phyloP scores from a whole-genome alignment of 2,113 vertebrate genomes.

The Phalacrocorax carbo region DNA sequence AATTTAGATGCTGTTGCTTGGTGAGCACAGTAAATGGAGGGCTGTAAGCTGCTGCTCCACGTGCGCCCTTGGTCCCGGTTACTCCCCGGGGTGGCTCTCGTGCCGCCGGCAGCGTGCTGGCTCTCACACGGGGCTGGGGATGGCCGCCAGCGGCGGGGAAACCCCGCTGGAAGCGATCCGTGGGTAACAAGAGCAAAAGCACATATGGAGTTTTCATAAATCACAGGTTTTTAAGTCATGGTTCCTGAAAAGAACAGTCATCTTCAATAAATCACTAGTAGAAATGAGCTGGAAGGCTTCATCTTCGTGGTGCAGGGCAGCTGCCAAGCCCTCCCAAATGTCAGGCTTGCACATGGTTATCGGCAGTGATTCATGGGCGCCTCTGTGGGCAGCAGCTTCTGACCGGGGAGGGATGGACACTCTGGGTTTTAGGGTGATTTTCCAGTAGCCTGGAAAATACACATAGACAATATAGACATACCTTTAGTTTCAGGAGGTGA shows the following conservation, averaged over 20 bases:
- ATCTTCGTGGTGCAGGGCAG: neutral
- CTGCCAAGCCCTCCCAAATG: neutral
- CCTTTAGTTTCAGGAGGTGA: neutral
- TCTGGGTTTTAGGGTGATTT: neutral
- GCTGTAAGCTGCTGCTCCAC: neutral
- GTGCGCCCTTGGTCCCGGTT: fast-evolving
- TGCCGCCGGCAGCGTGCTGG: too few species aligned
- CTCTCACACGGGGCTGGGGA: fast-evolving
- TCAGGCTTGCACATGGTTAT: fast-evolving
- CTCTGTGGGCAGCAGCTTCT: neutral
- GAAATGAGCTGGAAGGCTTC: neutral
- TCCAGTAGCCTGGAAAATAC: neutral
- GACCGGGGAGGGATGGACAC: fast-evolving
- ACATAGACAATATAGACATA: fast-evolving
- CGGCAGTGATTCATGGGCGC: fast-evolving
- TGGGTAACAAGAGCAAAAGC: neutral
- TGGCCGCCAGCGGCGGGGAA: neutral
- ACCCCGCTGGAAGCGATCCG: neutral
- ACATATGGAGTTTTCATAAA: neutral
- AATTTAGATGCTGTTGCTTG: neutral
- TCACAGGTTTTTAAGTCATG: neutral
- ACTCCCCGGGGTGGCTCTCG: neutral
- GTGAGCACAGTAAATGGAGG: fast-evolving
- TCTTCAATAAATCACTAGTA: neutral
- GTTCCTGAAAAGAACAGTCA: neutral